Base-by-base conservation (phyloP, 92 coral and sea anemone genomes). In the Ricordea florida region DNA sequence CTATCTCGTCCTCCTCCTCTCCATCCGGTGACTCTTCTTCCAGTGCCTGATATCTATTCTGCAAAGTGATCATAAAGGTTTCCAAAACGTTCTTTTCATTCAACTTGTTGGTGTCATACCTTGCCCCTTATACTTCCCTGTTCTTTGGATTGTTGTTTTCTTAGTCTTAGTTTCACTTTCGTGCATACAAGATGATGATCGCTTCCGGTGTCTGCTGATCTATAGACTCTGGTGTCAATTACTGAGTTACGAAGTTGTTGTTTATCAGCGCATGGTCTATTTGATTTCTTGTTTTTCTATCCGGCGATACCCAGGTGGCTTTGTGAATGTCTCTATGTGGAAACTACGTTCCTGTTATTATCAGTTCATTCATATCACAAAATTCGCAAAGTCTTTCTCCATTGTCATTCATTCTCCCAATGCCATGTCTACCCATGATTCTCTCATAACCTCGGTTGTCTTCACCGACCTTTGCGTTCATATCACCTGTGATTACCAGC, bases 161-260 rank as follows among this genome's bases (percentile, higher is more conserved):
- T n/a, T n/a, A n/a, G n/a, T n/a, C n/a, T n/a, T n/a, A n/a, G n/a
- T n/a, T n/a, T n/a, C n/a, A n/a, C n/a, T n/a, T n/a, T n/a, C n/a
- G n/a, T n/a, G n/a, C n/a, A n/a, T n/a, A n/a, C n/a, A n/a, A 69
- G 69, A 30, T 40, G 46, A 20, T 72, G 86, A 28, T 80, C 86
- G 18, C 81, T 46, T 75, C 83, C 78, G 3, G 61, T 36, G 56
- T 61, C 83, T 29, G 83, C 87, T 61, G 82, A 60, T 34, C 66
- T 74, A 26, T 38, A 74, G n/a, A 80, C 84, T 55, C 71, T 33
- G 22, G 84, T 76, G 71, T 82, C 88, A 22, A 43, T 52, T 26
- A 76, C 77, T 53, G 69, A 75, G 32, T 64, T 52, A 21, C 87
- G 46, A 55, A 82, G 50, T 46, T 33, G 38, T 46, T 75, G 58